Base-by-base conservation (phyloP, 2,113 vertebrate genomes). In the Donacobius atricapilla region DNA sequence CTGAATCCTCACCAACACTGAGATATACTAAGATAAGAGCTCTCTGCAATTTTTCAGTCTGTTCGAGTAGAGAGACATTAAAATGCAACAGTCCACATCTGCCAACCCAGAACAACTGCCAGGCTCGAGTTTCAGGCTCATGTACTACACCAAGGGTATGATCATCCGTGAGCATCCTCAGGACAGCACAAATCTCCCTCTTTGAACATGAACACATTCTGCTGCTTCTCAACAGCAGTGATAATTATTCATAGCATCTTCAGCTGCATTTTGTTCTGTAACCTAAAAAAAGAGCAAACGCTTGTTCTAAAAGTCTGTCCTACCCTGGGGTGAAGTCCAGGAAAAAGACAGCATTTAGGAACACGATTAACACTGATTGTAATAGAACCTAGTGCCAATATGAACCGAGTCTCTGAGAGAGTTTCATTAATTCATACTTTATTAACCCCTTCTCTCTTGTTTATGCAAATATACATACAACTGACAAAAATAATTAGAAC, bases 321-420 rank as follows among this genome's bases (percentile, higher is more conserved):
- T 68, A 39, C 15, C 15, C 22, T 16, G 53, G 24, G 6, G 27
- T 66, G 77, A 45, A 37, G 51, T 42, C 27, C 21, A 78, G 23
- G 10, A 80, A 44, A 78, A 82, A 45, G 22, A 5, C 11, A 86
- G 40, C 33, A 72, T 86, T 72, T 80, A 45, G 19, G 71, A 83
- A 65, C 28, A 47, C 0, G 1, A 78, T 58, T 76, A 75, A 24
- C 25, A 48, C 9, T 0, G 1, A 72, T 0, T 66, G 13, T 27
- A 89, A 63, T 7, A 22, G 30, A 51, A 80, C 18, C 20, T 53
- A 48, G 14, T 33, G 15, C 5, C 39, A 73, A 15, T 6, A 66
- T 17, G 31, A 84, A 68, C 57, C 28, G 37, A 54, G 11, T 39
- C 9, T 70, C 40, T 40, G n/a, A 77, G 45, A 58, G 13, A 25